Percentiles rank a stretch among this genome's conserved stretches.
Conservation (phyloP, 2,113 vertebrate species). For the Erpornis zantholeuca region DNA sequence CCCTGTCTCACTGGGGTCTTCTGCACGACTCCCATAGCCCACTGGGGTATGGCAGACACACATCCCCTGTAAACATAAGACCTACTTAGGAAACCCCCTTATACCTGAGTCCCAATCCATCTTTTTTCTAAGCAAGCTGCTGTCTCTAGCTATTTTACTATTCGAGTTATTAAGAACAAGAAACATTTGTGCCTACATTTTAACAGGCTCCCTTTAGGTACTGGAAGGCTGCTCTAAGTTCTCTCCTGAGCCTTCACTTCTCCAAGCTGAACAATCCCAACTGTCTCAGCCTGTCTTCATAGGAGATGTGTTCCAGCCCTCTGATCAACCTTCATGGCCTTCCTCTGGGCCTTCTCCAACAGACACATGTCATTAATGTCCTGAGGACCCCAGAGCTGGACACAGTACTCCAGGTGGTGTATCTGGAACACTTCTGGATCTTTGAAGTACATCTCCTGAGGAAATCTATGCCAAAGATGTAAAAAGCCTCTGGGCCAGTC, state of each 20-base stretch:
- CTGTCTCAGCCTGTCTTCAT: no score
- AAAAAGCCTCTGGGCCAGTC: not conserved
- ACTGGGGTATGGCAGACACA: accelerated
- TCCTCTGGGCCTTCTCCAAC: not conserved
- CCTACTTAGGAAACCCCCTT: not conserved
- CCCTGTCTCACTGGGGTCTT: not conserved
- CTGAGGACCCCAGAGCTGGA: not conserved
- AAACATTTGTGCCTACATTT: not conserved
- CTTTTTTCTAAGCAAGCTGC: not conserved
- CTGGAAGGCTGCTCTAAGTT: not conserved
- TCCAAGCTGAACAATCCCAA: not conserved
- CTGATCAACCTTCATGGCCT: not conserved
- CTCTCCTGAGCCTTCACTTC: not conserved
- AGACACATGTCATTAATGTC: not conserved
- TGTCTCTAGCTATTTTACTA: not conserved
- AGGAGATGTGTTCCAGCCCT: not conserved
- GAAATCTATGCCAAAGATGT: not conserved
- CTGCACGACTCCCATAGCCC: not conserved
- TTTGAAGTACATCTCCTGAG: not conserved
- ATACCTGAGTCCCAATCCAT: not conserved
- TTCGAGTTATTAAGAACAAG: not conserved
- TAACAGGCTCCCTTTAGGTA: not conserved
- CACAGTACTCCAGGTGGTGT: not conserved
- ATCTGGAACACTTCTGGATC: not conserved
- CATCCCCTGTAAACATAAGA: not conserved